A percentile compares a stretch with the other conserved stretches of the same genome.
Conservation (phyloP, 2,888 invertebrate species). For the Papilio demoleus region DNA sequence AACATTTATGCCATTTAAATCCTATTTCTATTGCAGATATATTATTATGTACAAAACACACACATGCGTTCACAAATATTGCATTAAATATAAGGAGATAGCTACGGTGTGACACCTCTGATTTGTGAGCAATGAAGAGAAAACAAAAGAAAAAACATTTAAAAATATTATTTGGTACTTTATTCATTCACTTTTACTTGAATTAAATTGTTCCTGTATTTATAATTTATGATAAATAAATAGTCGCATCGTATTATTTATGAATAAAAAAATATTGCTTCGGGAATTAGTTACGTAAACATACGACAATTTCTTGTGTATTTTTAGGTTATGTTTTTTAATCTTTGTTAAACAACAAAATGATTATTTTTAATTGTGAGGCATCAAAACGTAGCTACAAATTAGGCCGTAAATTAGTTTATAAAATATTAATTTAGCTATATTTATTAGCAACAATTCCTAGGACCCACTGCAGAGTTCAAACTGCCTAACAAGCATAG, state of each 20-base stretch:
- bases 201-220: not conserved
- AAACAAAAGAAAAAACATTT: not conserved
- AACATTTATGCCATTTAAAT: conserved; percentile 31
- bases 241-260: no score
- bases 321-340: no score
- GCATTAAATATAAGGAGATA: conserved; percentile 24
- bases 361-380: conserved; percentile 1
- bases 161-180: not conserved
- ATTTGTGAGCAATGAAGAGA: not conserved
- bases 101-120: conserved; percentile 33
- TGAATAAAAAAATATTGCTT: no score
- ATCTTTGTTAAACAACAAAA: no score
- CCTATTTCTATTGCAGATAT: conserved; percentile 38
- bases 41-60: conserved; percentile 41
- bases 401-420: conserved; percentile 45
- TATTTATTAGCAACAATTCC: conserved; percentile 41
- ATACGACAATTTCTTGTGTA: no score
- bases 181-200: no score
- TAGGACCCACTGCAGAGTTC: conserved; percentile 40
- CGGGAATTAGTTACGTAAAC: no score
- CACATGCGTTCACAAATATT: conserved; percentile 17
- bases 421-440: conserved; percentile 42
- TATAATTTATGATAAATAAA: no score
- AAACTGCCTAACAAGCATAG: conserved; percentile 42
- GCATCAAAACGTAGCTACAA: conserved; percentile 40